Percentiles rank a stretch among this genome's conserved stretches.
Conservation (phyloP, 2,888 invertebrate species). For the Parthenolecanium corni region DNA sequence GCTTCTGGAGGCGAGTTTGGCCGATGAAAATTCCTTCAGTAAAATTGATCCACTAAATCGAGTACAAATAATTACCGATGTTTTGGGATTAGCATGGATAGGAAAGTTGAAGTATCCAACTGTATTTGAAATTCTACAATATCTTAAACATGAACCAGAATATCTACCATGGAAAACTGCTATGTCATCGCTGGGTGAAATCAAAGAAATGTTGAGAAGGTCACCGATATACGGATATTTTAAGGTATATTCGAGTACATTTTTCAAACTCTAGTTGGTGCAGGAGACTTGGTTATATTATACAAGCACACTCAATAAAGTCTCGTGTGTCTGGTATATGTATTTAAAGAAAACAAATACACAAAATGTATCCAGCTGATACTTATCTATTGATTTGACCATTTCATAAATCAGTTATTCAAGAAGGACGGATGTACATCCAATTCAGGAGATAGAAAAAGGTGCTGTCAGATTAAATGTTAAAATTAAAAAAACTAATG, state of each 20-base stretch:
- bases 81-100: slow-evolving; percentile 53
- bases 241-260: slow-evolving; percentile 22
- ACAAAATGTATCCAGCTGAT: too few relatives aligned
- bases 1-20: slow-evolving; percentile 53
- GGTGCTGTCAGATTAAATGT: too few relatives aligned
- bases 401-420: too few relatives aligned
- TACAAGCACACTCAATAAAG: too few relatives aligned
- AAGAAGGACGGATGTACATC: too few relatives aligned
- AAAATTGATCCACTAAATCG: slow-evolving; percentile 54
- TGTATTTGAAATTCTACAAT: slow-evolving; percentile 46
- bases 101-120: slow-evolving; percentile 53
- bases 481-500: too few relatives aligned
- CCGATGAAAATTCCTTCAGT: slow-evolving; percentile 47
- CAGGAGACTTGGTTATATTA: too few relatives aligned
- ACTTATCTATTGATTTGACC: too few relatives aligned
- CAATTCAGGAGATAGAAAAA: too few relatives aligned
- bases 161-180: slow-evolving; percentile 55
- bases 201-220: slow-evolving; percentile 50
- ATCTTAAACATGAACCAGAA: slow-evolving; percentile 47
- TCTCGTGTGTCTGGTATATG: too few relatives aligned
- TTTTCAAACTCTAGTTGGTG: too few relatives aligned
- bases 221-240: slow-evolving; percentile 29
- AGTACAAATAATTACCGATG: slow-evolving; percentile 72
- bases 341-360: too few relatives aligned
- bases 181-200: slow-evolving; percentile 47